Conservation (phyloP, 1,140 invertebrate species). For the Pteromalus puparum region DNA sequence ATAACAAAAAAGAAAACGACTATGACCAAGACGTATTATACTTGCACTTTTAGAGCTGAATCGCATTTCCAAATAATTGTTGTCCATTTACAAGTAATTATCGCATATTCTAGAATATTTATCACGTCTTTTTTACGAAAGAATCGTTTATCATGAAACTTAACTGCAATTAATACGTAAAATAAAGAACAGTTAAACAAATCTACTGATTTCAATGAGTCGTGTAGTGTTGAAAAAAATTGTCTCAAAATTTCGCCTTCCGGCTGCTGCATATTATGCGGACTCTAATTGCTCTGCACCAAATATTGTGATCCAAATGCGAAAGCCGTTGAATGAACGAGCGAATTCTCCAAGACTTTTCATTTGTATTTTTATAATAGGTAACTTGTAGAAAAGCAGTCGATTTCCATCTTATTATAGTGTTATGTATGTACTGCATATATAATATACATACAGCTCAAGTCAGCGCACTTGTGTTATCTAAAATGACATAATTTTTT, state of each 20-base stretch:
- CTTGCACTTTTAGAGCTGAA: not conserved
- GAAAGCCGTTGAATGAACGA: slow-evolving; percentile 12
- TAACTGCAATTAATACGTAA: not conserved
- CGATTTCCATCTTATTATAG: not conserved
- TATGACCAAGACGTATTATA: not conserved
- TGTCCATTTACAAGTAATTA: not conserved
- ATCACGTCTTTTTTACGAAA: not conserved
- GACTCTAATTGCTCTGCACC: slow-evolving; percentile 1
- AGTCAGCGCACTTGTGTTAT: not conserved
- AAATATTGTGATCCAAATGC: slow-evolving; percentile 27
- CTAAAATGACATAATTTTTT: not conserved
- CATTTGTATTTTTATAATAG: slow-evolving; percentile 35
- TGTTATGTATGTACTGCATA: not conserved
- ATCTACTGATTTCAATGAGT: not conserved
- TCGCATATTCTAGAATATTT: not conserved
- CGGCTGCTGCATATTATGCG: not conserved
- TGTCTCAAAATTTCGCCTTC: slow-evolving; percentile 23
- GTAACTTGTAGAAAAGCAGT: not conserved
- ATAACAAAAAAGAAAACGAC: not conserved
- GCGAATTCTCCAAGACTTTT: slow-evolving; percentile 11
- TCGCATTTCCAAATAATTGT: not conserved
- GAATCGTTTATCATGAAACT: not conserved
- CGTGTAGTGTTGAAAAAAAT: not conserved
- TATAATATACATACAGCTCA: not conserved
- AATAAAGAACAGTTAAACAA: not conserved